Conservation (phyloP, 2,888 invertebrate genomes). For the Andrena bucephala region DNA sequence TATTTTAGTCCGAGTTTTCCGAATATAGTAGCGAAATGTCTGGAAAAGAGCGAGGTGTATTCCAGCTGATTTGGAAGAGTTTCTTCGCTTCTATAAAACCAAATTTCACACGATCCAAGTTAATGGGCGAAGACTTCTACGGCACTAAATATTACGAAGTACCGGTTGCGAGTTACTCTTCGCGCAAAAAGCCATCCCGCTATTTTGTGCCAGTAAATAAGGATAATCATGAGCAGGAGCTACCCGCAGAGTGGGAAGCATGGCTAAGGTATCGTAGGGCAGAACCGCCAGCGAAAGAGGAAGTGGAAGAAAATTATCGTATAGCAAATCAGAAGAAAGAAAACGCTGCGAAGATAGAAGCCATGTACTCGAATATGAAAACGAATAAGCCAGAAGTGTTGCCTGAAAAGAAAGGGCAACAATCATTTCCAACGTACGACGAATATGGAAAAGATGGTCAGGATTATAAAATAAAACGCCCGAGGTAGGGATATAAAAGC, state of each 20-base stretch:
- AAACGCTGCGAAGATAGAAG: slow-evolving; percentile 91
- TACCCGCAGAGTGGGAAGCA: slow-evolving; percentile 95
- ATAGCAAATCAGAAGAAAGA: slow-evolving; percentile 90
- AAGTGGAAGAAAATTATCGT: slow-evolving; percentile 89
- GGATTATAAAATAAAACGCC: slow-evolving; percentile 54
- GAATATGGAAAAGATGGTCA: slow-evolving; percentile 87
- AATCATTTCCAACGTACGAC: slow-evolving; percentile 87
- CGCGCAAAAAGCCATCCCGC: slow-evolving; percentile 87
- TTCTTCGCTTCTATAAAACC: slow-evolving; percentile 88
- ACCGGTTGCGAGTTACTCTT: slow-evolving; percentile 87
- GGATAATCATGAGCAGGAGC: slow-evolving; percentile 89
- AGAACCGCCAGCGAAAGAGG: slow-evolving; percentile 90
- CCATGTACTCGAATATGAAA: slow-evolving; percentile 86
- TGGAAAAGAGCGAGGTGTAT: slow-evolving; percentile 73
- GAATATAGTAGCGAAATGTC: slow-evolving; percentile 71
- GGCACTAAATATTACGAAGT: slow-evolving; percentile 95
- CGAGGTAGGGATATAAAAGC: slow-evolving; percentile 2
- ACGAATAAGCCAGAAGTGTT: not conserved
- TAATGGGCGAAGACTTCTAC: slow-evolving; percentile 91
- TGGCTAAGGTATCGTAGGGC: slow-evolving; percentile 90
- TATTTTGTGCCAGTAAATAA: slow-evolving; percentile 91
- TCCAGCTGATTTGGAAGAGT: slow-evolving; percentile 86
- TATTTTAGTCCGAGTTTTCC: slow-evolving; percentile 13
- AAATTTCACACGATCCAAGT: slow-evolving; percentile 75
- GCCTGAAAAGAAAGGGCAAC: slow-evolving; percentile 65